These are phyloP conservation scores for Ylistrum balloti DNA, from an alignment of 1,140 invertebrate species.

Conservation along the genomic window DNA sequence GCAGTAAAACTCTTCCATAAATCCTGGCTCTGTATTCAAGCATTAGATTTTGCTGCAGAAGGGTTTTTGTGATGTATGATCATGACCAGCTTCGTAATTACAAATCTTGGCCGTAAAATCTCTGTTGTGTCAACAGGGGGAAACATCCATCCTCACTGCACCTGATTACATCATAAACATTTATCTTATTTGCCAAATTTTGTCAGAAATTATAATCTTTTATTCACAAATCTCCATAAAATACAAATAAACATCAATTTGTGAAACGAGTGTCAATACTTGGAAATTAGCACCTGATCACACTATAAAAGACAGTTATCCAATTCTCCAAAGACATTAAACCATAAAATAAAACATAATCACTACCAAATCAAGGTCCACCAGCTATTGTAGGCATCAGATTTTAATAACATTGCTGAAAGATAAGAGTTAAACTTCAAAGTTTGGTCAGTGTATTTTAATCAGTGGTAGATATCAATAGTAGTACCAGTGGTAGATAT, in stretches of 20 bases:
- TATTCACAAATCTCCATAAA: constrained; percentile 21
- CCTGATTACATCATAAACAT: constrained; percentile 39
- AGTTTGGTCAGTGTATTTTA: too few species aligned
- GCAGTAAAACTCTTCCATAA: too few species aligned
- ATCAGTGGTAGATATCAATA: too few species aligned
- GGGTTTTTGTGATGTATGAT: constrained; percentile 6
- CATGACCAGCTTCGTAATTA: background rate
- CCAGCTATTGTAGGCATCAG: background rate
- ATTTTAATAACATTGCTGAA: too few species aligned
- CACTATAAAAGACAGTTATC: background rate
- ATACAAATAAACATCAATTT: constrained; percentile 19
- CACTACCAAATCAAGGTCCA: background rate
- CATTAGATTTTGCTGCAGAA: constrained; percentile 4
- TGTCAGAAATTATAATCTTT: constrained; percentile 10
- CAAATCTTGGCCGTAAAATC: background rate
- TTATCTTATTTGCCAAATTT: constrained; percentile 40
- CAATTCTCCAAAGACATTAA: background rate
- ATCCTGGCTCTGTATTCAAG: too few species aligned
- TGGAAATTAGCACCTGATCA: background rate
- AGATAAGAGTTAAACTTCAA: too few species aligned
- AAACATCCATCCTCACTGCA: background rate
- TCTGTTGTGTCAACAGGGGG: background rate
- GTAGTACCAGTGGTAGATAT: too few species aligned
- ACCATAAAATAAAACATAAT: background rate
- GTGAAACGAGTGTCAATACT: background rate